Percentiles rank a stretch among this genome's conserved stretches.
Evolutionary conservation across 23 tunicate genomes (phyloP).

Genomic region (Corella eumyota): DNA sequence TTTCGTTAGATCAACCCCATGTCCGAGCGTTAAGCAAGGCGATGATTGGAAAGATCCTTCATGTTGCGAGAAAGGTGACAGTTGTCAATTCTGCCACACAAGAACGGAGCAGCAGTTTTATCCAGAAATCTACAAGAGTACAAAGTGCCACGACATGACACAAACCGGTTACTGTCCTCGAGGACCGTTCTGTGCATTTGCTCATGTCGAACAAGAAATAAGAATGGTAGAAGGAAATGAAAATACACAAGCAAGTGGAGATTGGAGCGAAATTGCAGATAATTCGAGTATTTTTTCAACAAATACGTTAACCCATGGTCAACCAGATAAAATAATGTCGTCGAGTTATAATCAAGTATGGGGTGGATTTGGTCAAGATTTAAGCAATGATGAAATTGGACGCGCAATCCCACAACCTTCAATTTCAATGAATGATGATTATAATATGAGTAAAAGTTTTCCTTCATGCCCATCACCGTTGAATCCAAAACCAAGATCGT

Average conservation of each 20-base stretch:
- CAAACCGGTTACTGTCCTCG: conserved; percentile 99
- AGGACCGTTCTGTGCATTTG: conserved; percentile 99
- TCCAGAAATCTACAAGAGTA: conserved; percentile 97
- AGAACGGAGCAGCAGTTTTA: conserved; percentile 99
- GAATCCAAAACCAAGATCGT: conserved; percentile 33
- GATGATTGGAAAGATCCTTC: conserved; percentile 99
- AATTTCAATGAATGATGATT: conserved; percentile 1
- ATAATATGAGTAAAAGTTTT: conserved; percentile 26
- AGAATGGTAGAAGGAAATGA: conserved; percentile 68
- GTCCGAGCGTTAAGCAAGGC: conserved; percentile 96
- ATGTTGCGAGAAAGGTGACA: conserved; percentile 97
- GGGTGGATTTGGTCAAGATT: conserved; percentile 2
- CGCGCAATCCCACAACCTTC: conserved; percentile 3
- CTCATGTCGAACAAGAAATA: conserved; percentile 96
- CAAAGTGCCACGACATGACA: conserved; percentile 98
- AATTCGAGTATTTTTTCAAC: too few relatives aligned
- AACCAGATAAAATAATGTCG: too few relatives aligned
- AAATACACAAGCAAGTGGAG: too few relatives aligned
- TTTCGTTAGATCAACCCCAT: conserved; percentile 94
- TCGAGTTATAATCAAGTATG: too few relatives aligned
- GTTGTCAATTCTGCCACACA: conserved; percentile 94
- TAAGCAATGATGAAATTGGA: neutral
- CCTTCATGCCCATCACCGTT: conserved; percentile 57
- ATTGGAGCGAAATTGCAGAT: too few relatives aligned
- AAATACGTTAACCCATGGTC: too few relatives aligned